Conservation (phyloP, 2,888 invertebrate species). For the Mechanitis mazaeus region DNA sequence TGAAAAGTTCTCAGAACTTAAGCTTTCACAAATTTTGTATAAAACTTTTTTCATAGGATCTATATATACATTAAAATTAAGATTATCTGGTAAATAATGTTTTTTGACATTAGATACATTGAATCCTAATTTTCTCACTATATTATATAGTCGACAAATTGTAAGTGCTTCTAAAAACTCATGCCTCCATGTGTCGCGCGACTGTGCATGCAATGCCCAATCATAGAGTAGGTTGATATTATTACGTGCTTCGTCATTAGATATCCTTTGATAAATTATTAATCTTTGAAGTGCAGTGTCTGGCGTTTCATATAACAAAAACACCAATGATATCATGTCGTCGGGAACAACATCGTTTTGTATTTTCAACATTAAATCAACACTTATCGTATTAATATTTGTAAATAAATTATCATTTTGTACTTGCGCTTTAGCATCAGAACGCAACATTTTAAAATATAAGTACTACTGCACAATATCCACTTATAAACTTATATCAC, state of each 20-base stretch:
- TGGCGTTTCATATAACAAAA: conserved; percentile 61
- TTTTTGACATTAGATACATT: conserved; percentile 44
- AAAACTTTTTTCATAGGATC: conserved; percentile 58
- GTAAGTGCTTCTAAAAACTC: conserved; percentile 65
- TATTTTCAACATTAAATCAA: conserved; percentile 50
- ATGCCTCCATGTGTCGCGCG: conserved; percentile 52
- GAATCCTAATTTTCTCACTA: conserved; percentile 60
- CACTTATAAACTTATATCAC: too few relatives aligned
- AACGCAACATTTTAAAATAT: conserved; percentile 33
- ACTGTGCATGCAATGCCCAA: conserved; percentile 56
- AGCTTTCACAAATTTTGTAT: conserved; percentile 60
- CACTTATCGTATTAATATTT: conserved; percentile 45
- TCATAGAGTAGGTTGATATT: conserved; percentile 55
- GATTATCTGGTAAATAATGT: conserved; percentile 47
- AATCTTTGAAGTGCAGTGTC: conserved; percentile 61
- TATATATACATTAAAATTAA: conserved; percentile 42
- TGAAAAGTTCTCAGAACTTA: conserved; percentile 44
- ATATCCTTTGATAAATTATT: conserved; percentile 52
- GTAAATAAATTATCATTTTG: conserved; percentile 32
- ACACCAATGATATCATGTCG: conserved; percentile 62
- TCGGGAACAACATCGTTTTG: conserved; percentile 59
- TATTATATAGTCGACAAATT: conserved; percentile 52
- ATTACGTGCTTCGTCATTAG: conserved; percentile 42
- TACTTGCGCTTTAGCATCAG: conserved; percentile 38
- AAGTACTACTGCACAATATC: too few relatives aligned